phyloP scores from a whole-genome alignment of 2,888 invertebrate genomes.

The Agriotes lineatus region DNA sequence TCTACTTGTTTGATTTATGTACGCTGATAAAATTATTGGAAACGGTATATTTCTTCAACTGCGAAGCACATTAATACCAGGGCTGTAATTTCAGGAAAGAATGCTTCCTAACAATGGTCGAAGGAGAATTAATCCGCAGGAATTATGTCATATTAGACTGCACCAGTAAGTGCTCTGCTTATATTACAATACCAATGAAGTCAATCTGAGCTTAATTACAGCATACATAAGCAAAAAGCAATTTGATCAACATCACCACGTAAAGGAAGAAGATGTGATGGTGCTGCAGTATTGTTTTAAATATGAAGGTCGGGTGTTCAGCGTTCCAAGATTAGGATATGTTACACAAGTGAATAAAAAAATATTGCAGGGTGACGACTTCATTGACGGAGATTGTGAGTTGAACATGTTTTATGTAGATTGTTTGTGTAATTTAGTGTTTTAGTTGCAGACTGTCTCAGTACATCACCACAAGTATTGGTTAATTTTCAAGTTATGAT shows the following conservation, averaged over 20 bases:
- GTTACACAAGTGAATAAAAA: slow-evolving; percentile 34
- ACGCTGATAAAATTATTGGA: no score
- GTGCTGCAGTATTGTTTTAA: slow-evolving; percentile 48
- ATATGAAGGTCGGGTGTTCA: slow-evolving; percentile 18
- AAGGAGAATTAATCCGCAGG: neutral
- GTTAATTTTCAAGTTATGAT: slow-evolving; percentile 32
- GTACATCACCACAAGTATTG: slow-evolving; percentile 17
- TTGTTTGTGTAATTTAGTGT: slow-evolving; percentile 4
- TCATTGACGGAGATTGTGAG: slow-evolving; percentile 37
- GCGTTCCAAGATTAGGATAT: slow-evolving; percentile 32
- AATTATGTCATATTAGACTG: neutral
- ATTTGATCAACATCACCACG: slow-evolving; percentile 30
- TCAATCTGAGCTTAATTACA: slow-evolving; percentile 39
- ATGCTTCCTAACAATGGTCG: no score
- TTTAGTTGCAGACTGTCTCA: slow-evolving; percentile 30
- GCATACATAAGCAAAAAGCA: slow-evolving; percentile 49
- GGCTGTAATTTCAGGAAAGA: slow-evolving; percentile 1
- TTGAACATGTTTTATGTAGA: slow-evolving; percentile 21
- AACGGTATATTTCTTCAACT: no score
- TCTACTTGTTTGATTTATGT: no score
- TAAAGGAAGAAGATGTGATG: slow-evolving; percentile 51
- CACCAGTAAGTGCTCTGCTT: neutral
- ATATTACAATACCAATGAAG: neutral
- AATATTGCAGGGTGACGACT: slow-evolving; percentile 24
- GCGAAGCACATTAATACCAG: no score